Conservation (phyloP, 2,113 vertebrate genomes). For the Pteropus alecto region DNA sequence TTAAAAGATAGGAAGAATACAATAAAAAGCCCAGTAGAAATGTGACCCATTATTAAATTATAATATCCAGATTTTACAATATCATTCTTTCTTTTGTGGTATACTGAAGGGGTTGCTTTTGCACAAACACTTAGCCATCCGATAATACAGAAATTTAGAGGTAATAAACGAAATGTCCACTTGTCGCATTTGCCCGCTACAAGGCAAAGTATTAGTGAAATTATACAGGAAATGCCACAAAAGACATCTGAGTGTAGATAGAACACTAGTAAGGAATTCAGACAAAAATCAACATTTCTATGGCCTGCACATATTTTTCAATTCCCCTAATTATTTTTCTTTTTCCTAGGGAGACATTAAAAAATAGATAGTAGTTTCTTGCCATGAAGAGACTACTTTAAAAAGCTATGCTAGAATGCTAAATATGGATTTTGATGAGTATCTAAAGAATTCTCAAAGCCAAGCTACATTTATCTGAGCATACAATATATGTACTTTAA, state of each 20-base stretch:
- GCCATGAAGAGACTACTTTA: constrained; percentile 39
- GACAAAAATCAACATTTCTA: neutral
- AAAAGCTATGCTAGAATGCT: constrained; percentile 49
- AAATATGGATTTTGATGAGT: constrained; percentile 65
- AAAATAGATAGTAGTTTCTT: constrained; percentile 49
- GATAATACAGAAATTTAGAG: neutral
- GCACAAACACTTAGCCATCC: neutral
- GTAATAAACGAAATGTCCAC: neutral
- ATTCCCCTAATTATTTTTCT: constrained; percentile 46
- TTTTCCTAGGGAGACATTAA: constrained; percentile 36
- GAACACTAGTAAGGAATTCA: neutral
- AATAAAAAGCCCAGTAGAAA: neutral
- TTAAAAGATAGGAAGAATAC: neutral
- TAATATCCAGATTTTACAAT: neutral
- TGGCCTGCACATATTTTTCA: neutral
- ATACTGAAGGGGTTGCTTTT: neutral
- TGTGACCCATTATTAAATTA: neutral
- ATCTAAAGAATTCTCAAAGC: constrained; percentile 62
- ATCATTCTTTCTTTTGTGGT: neutral
- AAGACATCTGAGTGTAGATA: neutral
- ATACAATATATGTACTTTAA: constrained; percentile 69
- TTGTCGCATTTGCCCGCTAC: neutral
- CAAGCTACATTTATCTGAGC: constrained; percentile 65
- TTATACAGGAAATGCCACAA: neutral
- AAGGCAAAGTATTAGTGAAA: neutral